phyloP scores from a whole-genome alignment of 2,888 invertebrate genomes.

The Pasiphila rectangulata region DNA sequence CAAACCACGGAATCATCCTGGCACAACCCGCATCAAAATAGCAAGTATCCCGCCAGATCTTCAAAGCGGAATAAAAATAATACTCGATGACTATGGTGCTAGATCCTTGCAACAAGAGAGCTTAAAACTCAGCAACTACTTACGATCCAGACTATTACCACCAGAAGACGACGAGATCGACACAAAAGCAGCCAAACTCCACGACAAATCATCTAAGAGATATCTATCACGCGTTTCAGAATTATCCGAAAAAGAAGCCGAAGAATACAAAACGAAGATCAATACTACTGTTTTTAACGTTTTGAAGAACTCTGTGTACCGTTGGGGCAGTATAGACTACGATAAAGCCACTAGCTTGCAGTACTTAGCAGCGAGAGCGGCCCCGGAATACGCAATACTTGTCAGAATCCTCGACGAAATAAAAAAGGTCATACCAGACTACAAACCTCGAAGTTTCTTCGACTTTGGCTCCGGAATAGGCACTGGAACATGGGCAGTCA shows the following conservation, averaged over 20 bases:
- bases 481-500: constrained; percentile 91
- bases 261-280: constrained; percentile 66
- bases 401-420: constrained; percentile 88
- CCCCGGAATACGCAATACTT: constrained; percentile 88
- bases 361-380: constrained; percentile 86
- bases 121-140: constrained; percentile 78
- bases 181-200: constrained; percentile 64
- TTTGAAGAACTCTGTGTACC: constrained; percentile 83
- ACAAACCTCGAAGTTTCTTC: constrained; percentile 88
- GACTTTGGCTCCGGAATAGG: constrained; percentile 97
- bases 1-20: constrained; percentile 88
- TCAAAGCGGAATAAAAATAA: constrained; percentile 75
- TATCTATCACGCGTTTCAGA: constrained; percentile 45
- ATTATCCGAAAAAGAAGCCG: constrained; percentile 55
- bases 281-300: constrained; percentile 77
- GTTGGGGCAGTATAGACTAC: constrained; percentile 88
- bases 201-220: constrained; percentile 58
- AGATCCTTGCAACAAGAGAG: constrained; percentile 79
- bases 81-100: constrained; percentile 80
- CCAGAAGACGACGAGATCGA: constrained; percentile 80
- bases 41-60: constrained; percentile 83
- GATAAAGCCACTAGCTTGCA: constrained; percentile 83
- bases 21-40: constrained; percentile 78
- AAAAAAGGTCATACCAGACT: constrained; percentile 81
- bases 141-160: constrained; percentile 83